Evolutionary conservation across 2,113 vertebrate species (phyloP), one percentile per base, ranked within the genome.

Genomic region (Cheilinus undulatus): DNA sequence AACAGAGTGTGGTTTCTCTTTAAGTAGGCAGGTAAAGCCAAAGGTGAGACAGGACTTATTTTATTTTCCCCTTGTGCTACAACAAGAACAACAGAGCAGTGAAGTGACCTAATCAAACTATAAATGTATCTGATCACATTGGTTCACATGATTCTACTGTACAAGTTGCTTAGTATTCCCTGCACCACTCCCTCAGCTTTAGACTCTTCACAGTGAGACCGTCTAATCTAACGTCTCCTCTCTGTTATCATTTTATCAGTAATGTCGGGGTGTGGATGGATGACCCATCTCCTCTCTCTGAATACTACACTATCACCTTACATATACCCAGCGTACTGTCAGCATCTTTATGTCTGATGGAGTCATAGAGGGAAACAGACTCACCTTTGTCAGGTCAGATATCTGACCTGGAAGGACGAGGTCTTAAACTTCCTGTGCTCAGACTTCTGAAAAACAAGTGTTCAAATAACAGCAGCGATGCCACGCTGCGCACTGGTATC

Each of bases 241-340:
- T 74, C 51, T 26, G 28, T 13, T 38, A 53, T 34, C 51, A 69
- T 67, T 65, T 19, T 1, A 9, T 60, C 34, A 64, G 69, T 80
- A 81, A 86, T 72, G 63, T 78, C 70, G 4, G 66, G 73, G 86
- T 77, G 84, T 38, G 49, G 84, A 88, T 17, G 67, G 88, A 88
- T 2, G 72, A 83, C 75, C 68, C 72, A 59, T 79, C 81, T 83
- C 72, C 82, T 66, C 70, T 69, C 32, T 2, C 46, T 46, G 76
- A 84, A 83, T 69, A 83, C 88, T 80, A 71, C 23, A 1, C 75
- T 67, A 80, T 90, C 84, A 13, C 69, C 52, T 88, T 90, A 88
- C 88, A 78, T 64, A 45, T 72, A 60, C 67, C 53, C 71, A 40
- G 36, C 76, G 75, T 49, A 28, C 83, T 82, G 78, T 80, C 78